These are phyloP conservation scores for Plagodis dolabraria DNA, from an alignment of 2,888 invertebrate genomes.

Conservation along the genomic window DNA sequence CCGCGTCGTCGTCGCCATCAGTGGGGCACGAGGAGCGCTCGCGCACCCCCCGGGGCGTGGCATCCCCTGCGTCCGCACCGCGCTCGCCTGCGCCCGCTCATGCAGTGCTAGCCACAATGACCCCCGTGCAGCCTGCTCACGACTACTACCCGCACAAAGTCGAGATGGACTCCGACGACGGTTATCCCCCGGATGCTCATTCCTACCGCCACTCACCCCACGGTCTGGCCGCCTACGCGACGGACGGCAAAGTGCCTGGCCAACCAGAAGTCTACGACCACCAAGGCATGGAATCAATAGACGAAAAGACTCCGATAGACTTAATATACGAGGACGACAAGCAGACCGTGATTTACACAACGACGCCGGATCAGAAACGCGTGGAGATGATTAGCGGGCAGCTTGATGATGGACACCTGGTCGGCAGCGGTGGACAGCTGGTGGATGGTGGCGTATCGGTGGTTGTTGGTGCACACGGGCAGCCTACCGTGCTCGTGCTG, in stretches of 20 bases:
- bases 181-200: conserved; percentile 86
- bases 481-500: conserved; percentile 88
- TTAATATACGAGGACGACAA: conserved; percentile 93
- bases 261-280: conserved; percentile 81
- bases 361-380: conserved; percentile 91
- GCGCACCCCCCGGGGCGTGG: conserved; percentile 73
- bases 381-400: conserved; percentile 91
- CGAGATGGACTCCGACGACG: conserved; percentile 86
- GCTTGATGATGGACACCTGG: conserved; percentile 80
- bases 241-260: conserved; percentile 85
- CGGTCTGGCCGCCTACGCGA: conserved; percentile 78
- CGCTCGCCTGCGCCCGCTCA: conserved; percentile 88
- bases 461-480: conserved; percentile 78
- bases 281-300: conserved; percentile 80
- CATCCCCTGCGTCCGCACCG: conserved; percentile 80
- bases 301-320: conserved; percentile 91
- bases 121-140: conserved; percentile 92
- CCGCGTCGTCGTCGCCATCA: conserved; percentile 74
- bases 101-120: conserved; percentile 94
- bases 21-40: conserved; percentile 68
- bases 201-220: conserved; percentile 85
- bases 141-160: conserved; percentile 87
- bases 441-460: conserved; percentile 82
- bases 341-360: conserved; percentile 93
- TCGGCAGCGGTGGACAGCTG: conserved; percentile 77